Conservation (phyloP, 2,888 invertebrate genomes). For the Trichogramma evanescens region DNA sequence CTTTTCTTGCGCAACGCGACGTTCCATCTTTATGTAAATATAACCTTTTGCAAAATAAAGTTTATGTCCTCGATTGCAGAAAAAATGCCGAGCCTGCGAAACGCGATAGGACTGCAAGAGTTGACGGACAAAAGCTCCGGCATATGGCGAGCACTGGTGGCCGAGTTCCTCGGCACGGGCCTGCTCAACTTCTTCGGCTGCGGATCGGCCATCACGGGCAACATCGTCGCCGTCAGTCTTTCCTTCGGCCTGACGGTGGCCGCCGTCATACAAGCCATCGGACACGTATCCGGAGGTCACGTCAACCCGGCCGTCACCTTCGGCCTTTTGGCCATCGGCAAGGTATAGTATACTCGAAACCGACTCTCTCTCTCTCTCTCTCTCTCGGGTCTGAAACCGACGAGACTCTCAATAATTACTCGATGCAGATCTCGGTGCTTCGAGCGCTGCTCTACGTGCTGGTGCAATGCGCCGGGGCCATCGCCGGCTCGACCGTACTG, state of each 20-base stretch:
- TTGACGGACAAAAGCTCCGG: constrained; percentile 61
- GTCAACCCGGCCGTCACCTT: constrained; percentile 88
- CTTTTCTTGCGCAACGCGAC: too few species aligned
- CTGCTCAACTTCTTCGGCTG: constrained; percentile 86
- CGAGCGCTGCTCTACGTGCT: constrained; percentile 73
- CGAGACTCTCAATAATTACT: background rate
- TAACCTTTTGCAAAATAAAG: too few species aligned
- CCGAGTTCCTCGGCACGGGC: constrained; percentile 81
- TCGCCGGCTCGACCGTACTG: constrained; percentile 69
- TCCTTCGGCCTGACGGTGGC: constrained; percentile 83
- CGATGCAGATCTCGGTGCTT: constrained; percentile 54
- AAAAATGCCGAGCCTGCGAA: constrained; percentile 57
- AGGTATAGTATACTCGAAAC: constrained; percentile 42
- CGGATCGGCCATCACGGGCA: constrained; percentile 58
- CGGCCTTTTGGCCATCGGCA: constrained; percentile 72
- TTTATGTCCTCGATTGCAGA: too few species aligned
- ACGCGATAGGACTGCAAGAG: constrained; percentile 65
- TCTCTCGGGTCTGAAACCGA: constrained; percentile 1
- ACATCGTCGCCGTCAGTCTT: constrained; percentile 66
- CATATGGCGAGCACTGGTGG: constrained; percentile 74
- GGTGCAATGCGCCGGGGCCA: constrained; percentile 75
- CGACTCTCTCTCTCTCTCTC: background rate
- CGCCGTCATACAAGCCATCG: constrained; percentile 74
- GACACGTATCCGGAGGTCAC: constrained; percentile 85
- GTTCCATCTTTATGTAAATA: too few species aligned